A percentile compares a stretch with the other conserved stretches of the same genome.
phyloP scores from a whole-genome alignment of 2,797 vertebrate species.

The Coregonus sp. region DNA sequence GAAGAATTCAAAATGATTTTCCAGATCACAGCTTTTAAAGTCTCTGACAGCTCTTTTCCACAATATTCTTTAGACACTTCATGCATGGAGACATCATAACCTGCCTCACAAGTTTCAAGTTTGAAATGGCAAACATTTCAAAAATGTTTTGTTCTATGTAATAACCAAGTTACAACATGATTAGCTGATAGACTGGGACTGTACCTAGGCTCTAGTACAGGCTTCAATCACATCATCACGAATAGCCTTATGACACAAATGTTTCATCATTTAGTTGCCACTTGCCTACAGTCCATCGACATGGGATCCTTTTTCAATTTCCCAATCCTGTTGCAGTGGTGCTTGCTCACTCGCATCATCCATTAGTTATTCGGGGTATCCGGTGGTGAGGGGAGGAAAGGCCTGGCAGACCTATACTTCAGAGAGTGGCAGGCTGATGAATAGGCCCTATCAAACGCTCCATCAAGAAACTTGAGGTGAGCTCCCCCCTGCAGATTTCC shows the following conservation, averaged over 20 bases:
- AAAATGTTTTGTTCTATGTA: not conserved
- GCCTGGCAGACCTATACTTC: slow-evolving; percentile 47
- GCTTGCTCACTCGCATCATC: slow-evolving; percentile 21
- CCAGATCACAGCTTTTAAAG: not conserved
- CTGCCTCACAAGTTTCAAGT: not conserved
- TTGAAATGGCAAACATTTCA: not conserved
- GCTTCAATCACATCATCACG: not conserved
- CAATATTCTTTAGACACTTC: not conserved
- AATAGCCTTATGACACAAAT: not conserved
- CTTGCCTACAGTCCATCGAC: slow-evolving; percentile 11
- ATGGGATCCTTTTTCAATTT: slow-evolving; percentile 32
- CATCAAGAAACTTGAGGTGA: slow-evolving; percentile 57
- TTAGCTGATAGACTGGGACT: not conserved
- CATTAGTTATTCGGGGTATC: slow-evolving; percentile 61
- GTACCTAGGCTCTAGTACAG: not conserved
- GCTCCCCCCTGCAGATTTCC: slow-evolving; percentile 23
- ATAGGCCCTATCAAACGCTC: slow-evolving; percentile 43
- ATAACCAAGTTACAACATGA: not conserved
- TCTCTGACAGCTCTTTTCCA: not conserved
- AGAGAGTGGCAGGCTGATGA: slow-evolving; percentile 50
- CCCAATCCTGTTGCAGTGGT: slow-evolving; percentile 22
- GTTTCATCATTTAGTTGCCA: not conserved
- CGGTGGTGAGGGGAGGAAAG: slow-evolving; percentile 37
- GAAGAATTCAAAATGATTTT: not conserved
- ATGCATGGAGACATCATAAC: too few species aligned